phyloP scores from a whole-genome alignment of 2,888 invertebrate species.

The Liopterus haemorrhoidalis region DNA sequence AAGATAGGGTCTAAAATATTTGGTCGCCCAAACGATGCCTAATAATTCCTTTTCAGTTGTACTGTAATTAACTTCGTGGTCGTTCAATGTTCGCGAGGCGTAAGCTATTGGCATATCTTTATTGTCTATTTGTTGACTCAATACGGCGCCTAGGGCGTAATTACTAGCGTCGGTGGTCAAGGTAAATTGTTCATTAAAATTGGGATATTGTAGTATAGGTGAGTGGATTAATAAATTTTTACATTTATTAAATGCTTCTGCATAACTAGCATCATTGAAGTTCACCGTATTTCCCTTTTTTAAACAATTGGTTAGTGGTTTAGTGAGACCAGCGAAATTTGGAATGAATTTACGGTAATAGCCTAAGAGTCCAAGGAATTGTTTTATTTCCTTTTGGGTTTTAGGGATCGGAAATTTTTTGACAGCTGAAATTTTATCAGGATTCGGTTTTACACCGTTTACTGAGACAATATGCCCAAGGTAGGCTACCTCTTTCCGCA shows the following conservation, averaged over 20 bases:
- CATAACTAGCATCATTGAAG: neutral
- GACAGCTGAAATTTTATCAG: constrained; percentile 3
- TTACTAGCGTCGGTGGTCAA: constrained; percentile 30
- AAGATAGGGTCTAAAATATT: constrained; percentile 6
- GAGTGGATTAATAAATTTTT: constrained; percentile 5
- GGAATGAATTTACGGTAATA: constrained; percentile 18
- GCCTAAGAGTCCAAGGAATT: constrained; percentile 18
- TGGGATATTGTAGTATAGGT: constrained; percentile 26
- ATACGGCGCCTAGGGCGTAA: constrained; percentile 27
- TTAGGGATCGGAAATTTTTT: constrained; percentile 15
- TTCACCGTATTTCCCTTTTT: constrained; percentile 16
- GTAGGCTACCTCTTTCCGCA: constrained; percentile 4
- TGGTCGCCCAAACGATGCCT: constrained; percentile 6
- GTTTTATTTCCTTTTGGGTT: constrained; percentile 22
- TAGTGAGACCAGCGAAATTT: constrained; percentile 15
- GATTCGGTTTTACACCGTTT: constrained; percentile 6
- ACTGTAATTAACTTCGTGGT: constrained; percentile 8
- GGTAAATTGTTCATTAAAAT: constrained; percentile 29
- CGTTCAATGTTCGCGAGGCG: constrained; percentile 30
- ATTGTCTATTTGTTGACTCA: constrained; percentile 25
- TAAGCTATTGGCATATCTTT: constrained; percentile 31
- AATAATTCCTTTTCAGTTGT: constrained; percentile 13
- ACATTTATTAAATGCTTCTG: constrained; percentile 11
- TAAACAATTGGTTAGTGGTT: constrained; percentile 21
- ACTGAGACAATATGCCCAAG: constrained; percentile 2